Base-by-base conservation (phyloP, 2,113 vertebrate genomes). In the Pseudolaguvia tuberculata region DNA sequence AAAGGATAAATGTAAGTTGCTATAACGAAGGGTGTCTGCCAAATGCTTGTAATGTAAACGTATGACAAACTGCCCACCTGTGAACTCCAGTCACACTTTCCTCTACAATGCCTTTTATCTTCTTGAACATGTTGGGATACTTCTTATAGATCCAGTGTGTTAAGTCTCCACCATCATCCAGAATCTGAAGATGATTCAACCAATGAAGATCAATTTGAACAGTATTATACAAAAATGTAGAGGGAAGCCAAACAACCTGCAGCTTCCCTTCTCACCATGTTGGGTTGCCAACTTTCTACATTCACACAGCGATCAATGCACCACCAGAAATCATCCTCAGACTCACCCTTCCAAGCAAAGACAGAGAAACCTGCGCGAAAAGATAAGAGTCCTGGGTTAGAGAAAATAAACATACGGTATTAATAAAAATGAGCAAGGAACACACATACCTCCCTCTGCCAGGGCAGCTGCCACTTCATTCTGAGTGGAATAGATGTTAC, bases 101-200 rank as follows among this genome's bases (percentile, higher is more conserved):
- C 83, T 99, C 97, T 20, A 99, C 97, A 1, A 99, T 99, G 70
- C 97, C 97, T 85, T 99, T 99, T 87, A 98, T 96, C 89, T 99
- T 99, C 87, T 98, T 99, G 84, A 99, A 99, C 97, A 98, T 98
- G 87, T 96, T 98, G 81, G 97, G 96, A 25, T 99, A 98, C 78
- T 99, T 99, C 88, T 98, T 98, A 81, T 98, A 99, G 86, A 99
- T 99, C 97, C 96, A 98, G 80, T 99, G 97, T 72, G 97, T 99
- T 75, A 99, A 90, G 77, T 99, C 97, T 1, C 97, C 97, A 21
- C 97, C 97, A 0, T 99, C 97, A 73, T 99, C 97, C 86, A 99
- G 85, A 80, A 99, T 99, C 97, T 99, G 85, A 56, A 50, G 42
- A 20, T 27, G 18, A 68, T 48, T 58, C 11, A 4, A 31, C 39